Percentiles rank a stretch among this genome's conserved stretches.
Conservation (phyloP, 2,797 vertebrate species). For the Furcifer pardalis region DNA sequence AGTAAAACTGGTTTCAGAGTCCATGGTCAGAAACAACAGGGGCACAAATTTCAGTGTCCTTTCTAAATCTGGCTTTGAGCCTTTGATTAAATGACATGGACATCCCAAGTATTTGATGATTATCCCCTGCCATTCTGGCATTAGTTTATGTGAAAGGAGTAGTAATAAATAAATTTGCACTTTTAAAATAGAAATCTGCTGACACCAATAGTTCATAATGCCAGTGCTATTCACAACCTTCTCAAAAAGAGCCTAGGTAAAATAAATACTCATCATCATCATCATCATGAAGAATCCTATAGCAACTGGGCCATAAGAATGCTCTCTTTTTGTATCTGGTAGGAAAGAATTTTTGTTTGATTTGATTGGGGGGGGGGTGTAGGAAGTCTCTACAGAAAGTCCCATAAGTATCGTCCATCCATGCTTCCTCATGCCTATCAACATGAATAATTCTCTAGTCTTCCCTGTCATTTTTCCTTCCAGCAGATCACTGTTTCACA, state of each 20-base stretch:
- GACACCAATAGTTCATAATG: background rate
- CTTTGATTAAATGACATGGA: background rate
- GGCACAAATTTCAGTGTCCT: no score
- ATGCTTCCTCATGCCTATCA: conserved; percentile 52
- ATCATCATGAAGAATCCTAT: background rate
- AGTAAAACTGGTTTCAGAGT: background rate
- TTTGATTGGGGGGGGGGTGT: background rate
- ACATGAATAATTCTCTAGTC: conserved; percentile 38
- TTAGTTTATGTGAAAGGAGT: background rate
- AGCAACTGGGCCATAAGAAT: background rate
- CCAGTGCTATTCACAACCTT: background rate
- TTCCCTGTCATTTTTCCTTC: background rate
- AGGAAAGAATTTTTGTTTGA: no score
- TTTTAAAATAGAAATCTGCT: background rate
- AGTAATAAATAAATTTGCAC: background rate
- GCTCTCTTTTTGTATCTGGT: background rate
- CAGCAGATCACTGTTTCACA: conserved; percentile 20
- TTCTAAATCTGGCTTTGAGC: no score
- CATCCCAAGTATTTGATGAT: background rate
- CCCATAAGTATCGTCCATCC: background rate
- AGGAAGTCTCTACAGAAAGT: conserved; percentile 22
- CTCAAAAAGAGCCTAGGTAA: background rate
- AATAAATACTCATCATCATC: no score
- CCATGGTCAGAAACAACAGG: no score
- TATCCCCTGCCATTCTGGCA: no score